Conservation (phyloP, 2,888 invertebrate genomes). For the Branchellion lobata region DNA sequence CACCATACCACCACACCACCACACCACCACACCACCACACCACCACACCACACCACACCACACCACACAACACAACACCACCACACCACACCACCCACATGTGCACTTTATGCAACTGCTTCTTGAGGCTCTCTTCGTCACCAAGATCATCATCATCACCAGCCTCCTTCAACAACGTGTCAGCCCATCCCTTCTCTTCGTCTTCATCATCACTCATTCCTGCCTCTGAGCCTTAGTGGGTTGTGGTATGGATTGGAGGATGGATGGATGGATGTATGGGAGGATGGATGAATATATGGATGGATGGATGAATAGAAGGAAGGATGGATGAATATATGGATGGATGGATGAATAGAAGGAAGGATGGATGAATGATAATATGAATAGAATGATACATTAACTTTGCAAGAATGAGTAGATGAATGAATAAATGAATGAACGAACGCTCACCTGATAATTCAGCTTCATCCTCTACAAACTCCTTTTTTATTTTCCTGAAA, state of each 20-base stretch:
- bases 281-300: background rate
- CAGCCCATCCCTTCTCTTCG: constrained; percentile 66
- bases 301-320: background rate
- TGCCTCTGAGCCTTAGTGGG: constrained; percentile 20
- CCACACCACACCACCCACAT: constrained; percentile 67
- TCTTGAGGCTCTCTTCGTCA: constrained; percentile 75
- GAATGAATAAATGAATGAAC: background rate
- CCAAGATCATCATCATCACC: constrained; percentile 78
- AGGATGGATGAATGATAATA: background rate
- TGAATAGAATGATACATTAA: background rate
- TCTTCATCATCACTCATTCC: constrained; percentile 31
- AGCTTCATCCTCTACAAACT: constrained; percentile 51
- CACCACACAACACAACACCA: background rate
- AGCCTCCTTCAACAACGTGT: constrained; percentile 74
- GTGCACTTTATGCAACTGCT: constrained; percentile 81
- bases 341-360: background rate
- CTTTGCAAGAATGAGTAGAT: background rate
- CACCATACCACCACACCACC: background rate
- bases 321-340: background rate
- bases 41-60: background rate
- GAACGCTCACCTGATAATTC: constrained; percentile 50
- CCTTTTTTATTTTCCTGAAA: constrained; percentile 52
- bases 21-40: background rate
- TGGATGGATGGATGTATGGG: background rate
- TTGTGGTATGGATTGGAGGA: background rate